A percentile compares a stretch with the other conserved stretches of the same genome.
Evolutionary conservation across 2,113 vertebrate species (phyloP).

Genomic region (Phaethon lepturus): DNA sequence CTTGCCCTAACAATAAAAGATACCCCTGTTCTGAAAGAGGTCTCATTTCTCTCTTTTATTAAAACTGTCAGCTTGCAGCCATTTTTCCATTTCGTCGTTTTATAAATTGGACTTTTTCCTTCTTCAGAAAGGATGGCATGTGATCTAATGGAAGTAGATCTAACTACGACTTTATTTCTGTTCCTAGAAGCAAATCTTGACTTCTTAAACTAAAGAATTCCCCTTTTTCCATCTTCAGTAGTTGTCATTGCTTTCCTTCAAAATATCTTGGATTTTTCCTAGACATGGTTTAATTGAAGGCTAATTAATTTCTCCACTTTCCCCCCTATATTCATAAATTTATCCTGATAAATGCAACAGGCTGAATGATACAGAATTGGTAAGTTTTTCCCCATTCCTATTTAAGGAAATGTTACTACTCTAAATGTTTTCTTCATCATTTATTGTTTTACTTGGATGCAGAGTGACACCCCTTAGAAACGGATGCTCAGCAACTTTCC

Average conservation of each 20-base stretch:
- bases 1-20: not conserved
- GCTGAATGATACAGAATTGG: conserved; percentile 79
- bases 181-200: not conserved
- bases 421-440: not conserved
- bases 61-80: not conserved
- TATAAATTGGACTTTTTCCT: not conserved
- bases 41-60: not conserved
- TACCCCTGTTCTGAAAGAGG: not conserved
- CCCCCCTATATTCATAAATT: conserved; percentile 57
- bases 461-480: not conserved
- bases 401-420: not conserved
- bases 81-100: not conserved
- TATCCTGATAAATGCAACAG: conserved; percentile 77
- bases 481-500: not conserved
- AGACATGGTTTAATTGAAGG: not conserved
- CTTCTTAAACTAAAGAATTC: not conserved
- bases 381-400: conserved; percentile 41
- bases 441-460: not conserved
- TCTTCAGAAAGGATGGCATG: not conserved
- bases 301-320: not conserved
- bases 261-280: not conserved
- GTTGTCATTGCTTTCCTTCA: not conserved
- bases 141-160: not conserved
- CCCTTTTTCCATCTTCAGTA: not conserved
- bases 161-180: not conserved